Evolutionary conservation across 2,797 vertebrate genomes (phyloP), one percentile per base, ranked within the genome.

Genomic region (Lerista edwardsae): DNA sequence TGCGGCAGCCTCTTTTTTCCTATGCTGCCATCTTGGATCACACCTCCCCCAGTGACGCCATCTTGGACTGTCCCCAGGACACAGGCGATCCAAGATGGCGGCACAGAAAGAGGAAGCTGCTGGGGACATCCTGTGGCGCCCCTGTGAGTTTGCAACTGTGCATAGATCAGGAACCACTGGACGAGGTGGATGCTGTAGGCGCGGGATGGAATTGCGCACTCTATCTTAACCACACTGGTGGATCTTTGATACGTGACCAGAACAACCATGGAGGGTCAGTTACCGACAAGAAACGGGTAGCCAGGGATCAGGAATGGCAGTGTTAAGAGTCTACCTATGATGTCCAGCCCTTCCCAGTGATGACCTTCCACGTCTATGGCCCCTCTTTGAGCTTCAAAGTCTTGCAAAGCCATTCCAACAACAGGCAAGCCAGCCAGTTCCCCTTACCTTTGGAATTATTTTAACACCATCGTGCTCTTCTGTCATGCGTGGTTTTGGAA

Each of bases 361-460:
- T 17, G 14, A 6, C 51, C 51, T 55, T 17, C 47, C 19, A 55
- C 14, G 4, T 55, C 51, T 19, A 55, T 15, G 10, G 51, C 9
- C 10, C n/a, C 47, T 47, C 47, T 2, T 11, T 47, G 47, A 47
- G 55, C 55, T 21, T 57, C 6, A 57, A 62, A 11, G 7, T 34
- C 14, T 21, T 29, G 29, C n/a, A 59, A 21, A n/a, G 31, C 57
- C 12, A 31, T 59, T 75, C 57, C 77, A 80, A 19, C 21, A 44
- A 34, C 1, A 65, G 27, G 5, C 21, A 27, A 6, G 25, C 17
- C 34, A 3, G 21, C 36, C 6, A 68, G 31, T 21, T 7, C 91
- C n/a, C n/a, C 93, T 94, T 94, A 95, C 93, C 92, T 86, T 61
- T 88, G 83, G 68, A 93, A 86, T 91, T 89, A 93, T 67, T 90